Evolutionary conservation across 2,888 invertebrate species (phyloP), one percentile per base, ranked within the genome.

Genomic region (Lithosia quadra): DNA sequence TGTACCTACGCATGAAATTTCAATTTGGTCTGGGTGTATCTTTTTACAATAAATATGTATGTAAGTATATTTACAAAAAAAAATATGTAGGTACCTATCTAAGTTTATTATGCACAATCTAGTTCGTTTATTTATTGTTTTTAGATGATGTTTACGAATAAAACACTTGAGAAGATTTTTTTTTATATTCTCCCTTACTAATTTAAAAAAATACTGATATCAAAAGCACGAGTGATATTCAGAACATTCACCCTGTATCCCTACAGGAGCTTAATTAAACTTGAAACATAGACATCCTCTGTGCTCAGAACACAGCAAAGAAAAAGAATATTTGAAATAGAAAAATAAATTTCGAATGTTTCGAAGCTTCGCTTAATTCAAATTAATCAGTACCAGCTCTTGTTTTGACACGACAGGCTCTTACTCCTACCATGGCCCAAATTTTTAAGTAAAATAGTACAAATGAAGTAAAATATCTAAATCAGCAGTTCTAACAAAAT

Each of bases 361-460:
- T 72, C 22, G 63, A 77, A 84, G 84, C 56, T 75, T 81, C 79
- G 79, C 84, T 82, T 74, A 86, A 83, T 70, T 70, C 53, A 74
- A 76, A 73, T 39, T 18, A 24, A 18, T 71, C 73, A 75, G 76
- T 74, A 72, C 69, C 80, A 83, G 75, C 85, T 81, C 86, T 88
- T 88, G 87, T 88, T 86, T 85, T 73, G 73, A 71, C 79, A 81
- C 80, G 62, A 82, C 86, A 85, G 80, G 79, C 76, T 77, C 80
- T 18, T 10, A 71, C 80, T 77, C 77, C 82, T 88, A 88, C 84
- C 87, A 92, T 93, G 92, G 90, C 88, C 81, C 65, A 90, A 92
- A 90, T 86, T 90, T 88, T 88, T 86, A 90, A 91, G 90, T 91
- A 80, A 89, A 78, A 85, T 65, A 75, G 69, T 15, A 78, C 63